Conservation (phyloP, 2,888 invertebrate species). For the Tolmerus cingulatus region DNA sequence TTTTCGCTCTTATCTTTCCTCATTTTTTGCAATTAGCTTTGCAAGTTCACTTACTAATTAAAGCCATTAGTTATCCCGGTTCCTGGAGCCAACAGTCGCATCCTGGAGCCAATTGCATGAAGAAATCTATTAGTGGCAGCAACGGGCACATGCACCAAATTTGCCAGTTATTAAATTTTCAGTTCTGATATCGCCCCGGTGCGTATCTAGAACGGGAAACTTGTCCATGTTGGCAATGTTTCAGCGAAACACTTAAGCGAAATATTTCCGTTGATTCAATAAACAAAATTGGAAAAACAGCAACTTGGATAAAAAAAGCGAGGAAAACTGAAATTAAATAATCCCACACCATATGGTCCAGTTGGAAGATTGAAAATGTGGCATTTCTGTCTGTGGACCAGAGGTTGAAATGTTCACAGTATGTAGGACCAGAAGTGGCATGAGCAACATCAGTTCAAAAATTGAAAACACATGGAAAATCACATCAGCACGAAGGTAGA, state of each 20-base stretch:
- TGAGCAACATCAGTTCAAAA: neutral
- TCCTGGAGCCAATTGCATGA: neutral
- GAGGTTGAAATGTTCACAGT: neutral
- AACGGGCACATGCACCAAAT: neutral
- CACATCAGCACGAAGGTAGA: neutral
- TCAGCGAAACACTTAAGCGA: slow-evolving; percentile 9
- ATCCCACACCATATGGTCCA: neutral
- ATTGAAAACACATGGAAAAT: slow-evolving; percentile 15
- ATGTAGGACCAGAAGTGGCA: neutral
- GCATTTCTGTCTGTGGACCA: neutral
- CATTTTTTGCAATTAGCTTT: neutral
- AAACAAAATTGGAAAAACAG: neutral
- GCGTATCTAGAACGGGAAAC: neutral
- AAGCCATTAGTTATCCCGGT: neutral
- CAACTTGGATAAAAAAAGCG: neutral
- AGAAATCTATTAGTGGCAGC: neutral
- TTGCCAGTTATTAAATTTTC: neutral
- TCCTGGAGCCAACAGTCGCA: neutral
- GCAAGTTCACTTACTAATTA: neutral
- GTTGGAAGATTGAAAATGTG: slow-evolving; percentile 2
- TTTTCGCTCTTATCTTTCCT: neutral
- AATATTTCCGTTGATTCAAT: neutral
- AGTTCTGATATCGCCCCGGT: neutral
- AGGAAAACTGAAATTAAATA: neutral
- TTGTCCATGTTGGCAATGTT: slow-evolving; percentile 19